Conservation (phyloP, 2,113 vertebrate genomes). For the Ictalurus punctatus region DNA sequence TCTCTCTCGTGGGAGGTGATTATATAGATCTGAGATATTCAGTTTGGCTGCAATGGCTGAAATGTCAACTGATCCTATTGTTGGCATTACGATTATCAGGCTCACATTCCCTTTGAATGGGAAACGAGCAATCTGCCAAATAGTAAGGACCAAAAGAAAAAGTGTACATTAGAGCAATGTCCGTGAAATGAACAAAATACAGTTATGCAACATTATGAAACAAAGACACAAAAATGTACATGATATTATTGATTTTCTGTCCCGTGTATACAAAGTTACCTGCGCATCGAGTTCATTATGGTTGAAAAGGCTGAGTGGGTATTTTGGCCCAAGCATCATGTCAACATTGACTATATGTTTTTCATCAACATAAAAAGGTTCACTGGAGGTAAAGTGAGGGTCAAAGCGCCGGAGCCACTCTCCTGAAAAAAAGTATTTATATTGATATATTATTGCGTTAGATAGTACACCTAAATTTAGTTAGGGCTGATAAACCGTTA, state of each 20-base stretch:
- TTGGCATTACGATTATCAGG: conserved; percentile 84
- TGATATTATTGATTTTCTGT: too few relatives aligned
- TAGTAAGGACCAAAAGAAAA: background rate
- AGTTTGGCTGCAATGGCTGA: conserved; percentile 77
- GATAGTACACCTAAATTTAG: background rate
- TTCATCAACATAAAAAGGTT: conserved; percentile 81
- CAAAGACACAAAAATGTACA: background rate
- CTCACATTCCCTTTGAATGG: conserved; percentile 85
- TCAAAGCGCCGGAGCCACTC: conserved; percentile 89
- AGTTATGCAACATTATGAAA: background rate
- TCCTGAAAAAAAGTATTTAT: conserved; percentile 68
- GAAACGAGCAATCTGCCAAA: conserved; percentile 83
- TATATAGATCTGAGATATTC: conserved; percentile 73
- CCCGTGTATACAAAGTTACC: conserved; percentile 64
- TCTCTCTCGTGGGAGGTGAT: conserved; percentile 75
- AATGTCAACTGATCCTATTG: conserved; percentile 70
- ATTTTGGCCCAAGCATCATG: conserved; percentile 86
- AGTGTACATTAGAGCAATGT: background rate
- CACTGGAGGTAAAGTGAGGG: conserved; percentile 76
- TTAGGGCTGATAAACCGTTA: background rate
- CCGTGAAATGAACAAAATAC: background rate
- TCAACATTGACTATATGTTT: conserved; percentile 79
- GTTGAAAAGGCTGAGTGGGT: conserved; percentile 80
- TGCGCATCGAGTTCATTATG: conserved; percentile 80
- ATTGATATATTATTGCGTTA: background rate